Percentiles rank a stretch among this genome's conserved stretches.
Conservation (phyloP, 1,140 invertebrate genomes). For the Halictus rubicundus region DNA sequence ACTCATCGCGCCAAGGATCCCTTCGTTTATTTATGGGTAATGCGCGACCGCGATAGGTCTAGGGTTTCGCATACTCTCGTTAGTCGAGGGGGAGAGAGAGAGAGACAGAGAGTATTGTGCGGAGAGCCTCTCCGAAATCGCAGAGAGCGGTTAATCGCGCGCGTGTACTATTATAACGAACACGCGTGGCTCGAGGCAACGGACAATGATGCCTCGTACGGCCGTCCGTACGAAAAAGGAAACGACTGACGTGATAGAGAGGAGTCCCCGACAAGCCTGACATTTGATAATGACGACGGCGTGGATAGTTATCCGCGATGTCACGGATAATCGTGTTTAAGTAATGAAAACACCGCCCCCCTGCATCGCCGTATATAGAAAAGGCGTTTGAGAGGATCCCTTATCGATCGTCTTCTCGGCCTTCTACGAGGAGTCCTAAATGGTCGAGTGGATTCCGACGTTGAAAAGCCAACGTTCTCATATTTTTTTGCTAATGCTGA, state of each 20-base stretch:
- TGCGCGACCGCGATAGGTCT: not conserved
- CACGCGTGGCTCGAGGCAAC: not conserved
- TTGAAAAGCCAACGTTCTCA: too few species aligned
- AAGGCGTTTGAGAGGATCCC: not conserved
- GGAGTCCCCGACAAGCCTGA: slow-evolving; percentile 17
- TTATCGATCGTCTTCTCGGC: too few species aligned
- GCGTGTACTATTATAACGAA: not conserved
- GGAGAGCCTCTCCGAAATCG: too few species aligned
- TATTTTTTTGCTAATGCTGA: too few species aligned
- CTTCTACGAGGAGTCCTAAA: too few species aligned
- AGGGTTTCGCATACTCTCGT: too few species aligned
- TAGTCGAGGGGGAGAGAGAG: too few species aligned
- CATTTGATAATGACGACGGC: slow-evolving; percentile 33
- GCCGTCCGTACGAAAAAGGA: not conserved
- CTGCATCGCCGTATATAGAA: not conserved
- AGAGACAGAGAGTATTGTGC: too few species aligned
- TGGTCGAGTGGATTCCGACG: too few species aligned
- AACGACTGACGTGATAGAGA: slow-evolving; percentile 9
- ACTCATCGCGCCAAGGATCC: slow-evolving; percentile 3
- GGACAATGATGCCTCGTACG: slow-evolving; percentile 4
- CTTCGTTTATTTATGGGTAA: slow-evolving; percentile 39
- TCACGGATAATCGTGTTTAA: slow-evolving; percentile 1
- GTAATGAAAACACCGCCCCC: not conserved
- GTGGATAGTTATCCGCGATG: not conserved
- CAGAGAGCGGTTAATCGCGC: not conserved